Percentiles rank a stretch among this genome's conserved stretches.
Conservation (phyloP, 1,140 invertebrate species). For the Planococcus citri region DNA sequence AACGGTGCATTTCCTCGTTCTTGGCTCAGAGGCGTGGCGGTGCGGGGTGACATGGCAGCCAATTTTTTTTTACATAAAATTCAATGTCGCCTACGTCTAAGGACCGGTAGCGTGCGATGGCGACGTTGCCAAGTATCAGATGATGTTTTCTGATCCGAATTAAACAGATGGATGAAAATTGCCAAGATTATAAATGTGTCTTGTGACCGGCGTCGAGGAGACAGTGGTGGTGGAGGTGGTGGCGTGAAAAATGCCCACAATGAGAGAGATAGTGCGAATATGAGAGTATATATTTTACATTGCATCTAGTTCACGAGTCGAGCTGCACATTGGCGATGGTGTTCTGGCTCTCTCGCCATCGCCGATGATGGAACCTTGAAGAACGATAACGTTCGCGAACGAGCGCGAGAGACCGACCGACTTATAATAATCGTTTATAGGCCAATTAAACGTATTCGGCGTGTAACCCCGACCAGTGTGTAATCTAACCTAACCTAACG, state of each 20-base stretch:
- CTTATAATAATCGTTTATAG: conserved; percentile 17
- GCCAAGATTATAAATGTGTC: too few species aligned
- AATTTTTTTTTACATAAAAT: background rate
- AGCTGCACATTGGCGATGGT: too few species aligned
- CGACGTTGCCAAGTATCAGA: conserved; percentile 1
- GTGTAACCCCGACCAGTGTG: conserved; percentile 11
- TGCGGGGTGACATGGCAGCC: background rate
- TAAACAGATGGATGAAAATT: too few species aligned
- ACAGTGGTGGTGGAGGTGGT: too few species aligned
- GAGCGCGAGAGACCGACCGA: too few species aligned
- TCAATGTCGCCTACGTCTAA: conserved; percentile 7
- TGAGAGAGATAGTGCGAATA: too few species aligned
- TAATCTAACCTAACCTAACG: conserved; percentile 11
- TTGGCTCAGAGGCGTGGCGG: background rate
- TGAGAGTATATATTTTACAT: too few species aligned
- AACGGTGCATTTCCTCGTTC: background rate
- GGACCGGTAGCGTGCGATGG: background rate
- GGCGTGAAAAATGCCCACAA: too few species aligned
- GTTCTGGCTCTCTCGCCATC: background rate
- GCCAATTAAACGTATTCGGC: conserved; percentile 2
- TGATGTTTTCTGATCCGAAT: background rate
- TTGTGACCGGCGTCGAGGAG: too few species aligned
- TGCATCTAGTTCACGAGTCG: too few species aligned
- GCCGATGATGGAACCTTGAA: background rate
- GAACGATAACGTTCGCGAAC: conserved; percentile 15